A percentile compares a stretch with the other conserved stretches of the same genome.
Conservation (phyloP, 2,888 invertebrate genomes). For the Rutpela maculata region DNA sequence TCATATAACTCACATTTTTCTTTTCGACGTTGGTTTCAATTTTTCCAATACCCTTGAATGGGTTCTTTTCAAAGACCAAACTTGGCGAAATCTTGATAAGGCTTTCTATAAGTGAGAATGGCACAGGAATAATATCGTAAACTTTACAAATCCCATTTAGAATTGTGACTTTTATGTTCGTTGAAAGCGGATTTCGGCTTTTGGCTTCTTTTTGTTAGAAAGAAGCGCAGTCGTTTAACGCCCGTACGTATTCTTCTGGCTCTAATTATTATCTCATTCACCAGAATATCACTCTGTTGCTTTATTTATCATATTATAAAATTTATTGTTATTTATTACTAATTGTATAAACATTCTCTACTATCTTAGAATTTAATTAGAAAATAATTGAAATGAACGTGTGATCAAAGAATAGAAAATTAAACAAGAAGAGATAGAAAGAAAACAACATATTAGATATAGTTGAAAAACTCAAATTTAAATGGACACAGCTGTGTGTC, state of each 20-base stretch:
- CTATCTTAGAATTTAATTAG: background rate
- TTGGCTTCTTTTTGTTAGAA: constrained; percentile 71
- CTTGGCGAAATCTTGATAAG: constrained; percentile 72
- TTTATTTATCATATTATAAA: background rate
- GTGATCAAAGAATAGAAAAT: no score
- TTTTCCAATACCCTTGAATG: constrained; percentile 71
- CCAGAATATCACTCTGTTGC: constrained; percentile 26
- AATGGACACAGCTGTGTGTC: no score
- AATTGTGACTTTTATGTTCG: constrained; percentile 75
- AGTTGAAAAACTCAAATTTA: no score
- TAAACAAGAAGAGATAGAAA: no score
- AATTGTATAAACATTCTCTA: background rate
- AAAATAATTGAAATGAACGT: background rate
- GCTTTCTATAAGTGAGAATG: constrained; percentile 73
- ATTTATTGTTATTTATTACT: background rate
- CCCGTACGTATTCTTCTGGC: constrained; percentile 50
- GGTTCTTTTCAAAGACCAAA: constrained; percentile 70
- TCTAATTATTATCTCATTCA: constrained; percentile 51
- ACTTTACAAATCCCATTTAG: constrained; percentile 75
- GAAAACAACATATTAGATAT: no score
- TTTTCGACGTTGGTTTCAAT: constrained; percentile 67
- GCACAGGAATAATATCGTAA: constrained; percentile 75
- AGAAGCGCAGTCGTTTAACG: constrained; percentile 42
- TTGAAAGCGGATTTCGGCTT: constrained; percentile 74
- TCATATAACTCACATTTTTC: constrained; percentile 64